A percentile compares a stretch with the other conserved stretches of the same genome.
These are phyloP conservation scores for Esox masquinongy DNA, from an alignment of 2,797 vertebrate genomes.

Conservation along the genomic window DNA sequence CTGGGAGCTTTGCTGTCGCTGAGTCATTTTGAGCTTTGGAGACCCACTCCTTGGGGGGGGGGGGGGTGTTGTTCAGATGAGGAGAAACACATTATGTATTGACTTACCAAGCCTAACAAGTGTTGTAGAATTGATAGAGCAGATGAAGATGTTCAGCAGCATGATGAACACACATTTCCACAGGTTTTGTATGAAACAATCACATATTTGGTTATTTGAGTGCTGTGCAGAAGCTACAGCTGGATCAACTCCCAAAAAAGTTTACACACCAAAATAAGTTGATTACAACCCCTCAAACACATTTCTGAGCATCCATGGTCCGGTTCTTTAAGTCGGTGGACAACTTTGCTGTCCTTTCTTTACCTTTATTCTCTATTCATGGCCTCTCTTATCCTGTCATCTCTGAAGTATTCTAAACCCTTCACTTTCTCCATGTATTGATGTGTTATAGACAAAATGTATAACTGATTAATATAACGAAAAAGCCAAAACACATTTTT, in stretches of 20 bases:
- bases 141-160: neutral
- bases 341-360: conserved; percentile 17
- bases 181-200: neutral
- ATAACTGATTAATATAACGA: neutral
- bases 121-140: neutral
- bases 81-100: neutral
- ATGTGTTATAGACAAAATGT: neutral
- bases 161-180: neutral
- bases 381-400: conserved; percentile 18
- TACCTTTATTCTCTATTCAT: conserved; percentile 19
- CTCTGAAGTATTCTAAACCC: neutral
- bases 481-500: too few species aligned
- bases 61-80: neutral
- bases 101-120: neutral
- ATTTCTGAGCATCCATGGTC: neutral
- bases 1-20: conserved; percentile 42
- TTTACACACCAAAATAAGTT: neutral
- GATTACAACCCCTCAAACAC: neutral
- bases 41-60: conserved; percentile 2
- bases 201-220: neutral
- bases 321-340: neutral
- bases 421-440: neutral
- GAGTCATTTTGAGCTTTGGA: conserved; percentile 25
- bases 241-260: neutral
- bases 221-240: neutral